Evolutionary conservation across 2,888 invertebrate species (phyloP).

Genomic region (Apocheima hispidaria): DNA sequence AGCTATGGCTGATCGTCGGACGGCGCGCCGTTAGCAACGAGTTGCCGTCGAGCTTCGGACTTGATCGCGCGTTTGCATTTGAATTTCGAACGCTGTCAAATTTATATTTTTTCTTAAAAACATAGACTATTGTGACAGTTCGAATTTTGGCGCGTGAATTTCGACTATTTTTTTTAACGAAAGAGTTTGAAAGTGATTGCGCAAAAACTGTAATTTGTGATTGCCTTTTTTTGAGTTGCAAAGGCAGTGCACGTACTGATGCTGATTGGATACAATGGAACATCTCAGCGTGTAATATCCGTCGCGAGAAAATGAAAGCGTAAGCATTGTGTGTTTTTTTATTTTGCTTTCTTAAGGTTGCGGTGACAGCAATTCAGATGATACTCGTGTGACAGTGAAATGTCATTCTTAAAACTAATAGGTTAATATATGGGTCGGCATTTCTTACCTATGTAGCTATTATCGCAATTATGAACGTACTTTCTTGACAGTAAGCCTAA

Average conservation of each 20-base stretch:
- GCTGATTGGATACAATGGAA: slow-evolving; percentile 74
- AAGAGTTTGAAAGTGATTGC: slow-evolving; percentile 45
- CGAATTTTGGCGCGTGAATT: slow-evolving; percentile 36
- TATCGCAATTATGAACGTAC: too few relatives aligned
- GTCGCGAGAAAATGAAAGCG: slow-evolving; percentile 81
- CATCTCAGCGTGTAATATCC: slow-evolving; percentile 73
- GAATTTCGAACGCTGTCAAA: slow-evolving; percentile 57
- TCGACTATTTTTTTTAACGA: slow-evolving; percentile 34
- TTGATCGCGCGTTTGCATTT: slow-evolving; percentile 79
- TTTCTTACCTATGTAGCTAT: too few relatives aligned
- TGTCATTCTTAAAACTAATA: background rate
- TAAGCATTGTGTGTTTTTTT: slow-evolving; percentile 72
- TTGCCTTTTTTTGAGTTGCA: slow-evolving; percentile 33
- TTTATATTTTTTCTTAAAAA: slow-evolving; percentile 19
- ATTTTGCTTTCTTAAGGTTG: slow-evolving; percentile 52
- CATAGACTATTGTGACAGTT: slow-evolving; percentile 22
- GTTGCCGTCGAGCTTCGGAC: slow-evolving; percentile 79
- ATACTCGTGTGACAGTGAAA: slow-evolving; percentile 10
- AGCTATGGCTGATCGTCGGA: slow-evolving; percentile 61
- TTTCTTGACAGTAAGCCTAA: background rate
- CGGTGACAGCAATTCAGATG: slow-evolving; percentile 8
- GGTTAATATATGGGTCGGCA: too few relatives aligned
- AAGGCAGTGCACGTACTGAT: slow-evolving; percentile 57
- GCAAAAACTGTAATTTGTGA: slow-evolving; percentile 49
- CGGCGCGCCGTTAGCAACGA: slow-evolving; percentile 67